These are phyloP conservation scores for Lasioglossum oenotherae DNA, from an alignment of 2,888 invertebrate genomes.

Conservation along the genomic window DNA sequence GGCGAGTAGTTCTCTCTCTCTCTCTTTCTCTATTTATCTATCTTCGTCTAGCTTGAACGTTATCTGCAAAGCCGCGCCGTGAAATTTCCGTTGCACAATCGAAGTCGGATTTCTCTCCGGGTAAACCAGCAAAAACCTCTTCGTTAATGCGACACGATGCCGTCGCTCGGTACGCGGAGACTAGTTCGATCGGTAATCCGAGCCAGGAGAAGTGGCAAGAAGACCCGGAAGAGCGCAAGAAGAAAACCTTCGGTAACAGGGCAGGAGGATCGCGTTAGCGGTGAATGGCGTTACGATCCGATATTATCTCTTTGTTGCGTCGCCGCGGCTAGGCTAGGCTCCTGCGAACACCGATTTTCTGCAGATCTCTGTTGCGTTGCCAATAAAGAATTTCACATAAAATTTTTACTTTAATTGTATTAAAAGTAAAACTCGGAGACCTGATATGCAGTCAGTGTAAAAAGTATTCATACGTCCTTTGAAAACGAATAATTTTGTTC, in stretches of 20 bases:
- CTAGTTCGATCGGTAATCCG: conserved; percentile 64
- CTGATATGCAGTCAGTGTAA: too few relatives aligned
- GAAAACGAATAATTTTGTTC: too few relatives aligned
- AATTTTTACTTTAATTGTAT: too few relatives aligned
- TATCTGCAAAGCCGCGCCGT: conserved; percentile 9
- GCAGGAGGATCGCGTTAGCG: conserved; percentile 51
- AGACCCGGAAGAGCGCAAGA: conserved; percentile 67
- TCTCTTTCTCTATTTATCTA: neutral
- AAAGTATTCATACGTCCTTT: too few relatives aligned
- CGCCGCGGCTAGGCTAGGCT: conserved; percentile 17
- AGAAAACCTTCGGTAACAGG: conserved; percentile 66
- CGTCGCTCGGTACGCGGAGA: conserved; percentile 52
- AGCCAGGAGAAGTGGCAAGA: conserved; percentile 59
- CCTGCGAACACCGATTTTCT: conserved; percentile 17
- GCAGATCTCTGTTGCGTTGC: conserved; percentile 11
- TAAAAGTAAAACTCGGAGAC: too few relatives aligned
- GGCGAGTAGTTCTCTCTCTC: neutral
- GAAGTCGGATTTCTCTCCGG: conserved; percentile 49
- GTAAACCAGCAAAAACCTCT: conserved; percentile 40
- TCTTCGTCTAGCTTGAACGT: neutral
- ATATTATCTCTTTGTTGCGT: conserved; percentile 53
- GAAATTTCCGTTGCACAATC: conserved; percentile 48
- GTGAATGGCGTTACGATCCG: conserved; percentile 63
- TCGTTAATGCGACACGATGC: conserved; percentile 56
- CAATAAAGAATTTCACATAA: neutral